phyloP scores from a whole-genome alignment of 1,140 invertebrate genomes.

The Helicorthomorpha holstii region DNA sequence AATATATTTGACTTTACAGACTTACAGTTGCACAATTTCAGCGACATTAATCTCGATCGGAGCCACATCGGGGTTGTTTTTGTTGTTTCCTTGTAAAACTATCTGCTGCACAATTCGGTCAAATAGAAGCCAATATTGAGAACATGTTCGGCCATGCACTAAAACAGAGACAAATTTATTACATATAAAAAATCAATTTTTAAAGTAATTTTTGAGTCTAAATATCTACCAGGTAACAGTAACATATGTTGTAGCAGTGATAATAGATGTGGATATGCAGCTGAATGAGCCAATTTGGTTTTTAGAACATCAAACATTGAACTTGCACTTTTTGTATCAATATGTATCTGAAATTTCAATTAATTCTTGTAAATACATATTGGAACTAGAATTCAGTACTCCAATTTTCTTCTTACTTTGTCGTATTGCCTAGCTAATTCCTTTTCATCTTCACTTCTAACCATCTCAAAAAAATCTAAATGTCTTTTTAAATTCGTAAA shows the following conservation, averaged over 20 bases:
- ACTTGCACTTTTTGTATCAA: slow-evolving; percentile 85
- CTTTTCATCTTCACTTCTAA: slow-evolving; percentile 88
- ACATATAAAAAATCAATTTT: too few relatives aligned
- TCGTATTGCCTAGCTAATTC: slow-evolving; percentile 82
- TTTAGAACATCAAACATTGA: slow-evolving; percentile 86
- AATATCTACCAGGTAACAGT: slow-evolving; percentile 64
- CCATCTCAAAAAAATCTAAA: slow-evolving; percentile 95
- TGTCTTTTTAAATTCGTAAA: slow-evolving; percentile 33
- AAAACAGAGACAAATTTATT: slow-evolving; percentile 14
- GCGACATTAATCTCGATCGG: slow-evolving; percentile 79
- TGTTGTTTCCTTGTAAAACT: slow-evolving; percentile 58
- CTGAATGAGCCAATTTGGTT: slow-evolving; percentile 75
- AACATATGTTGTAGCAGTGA: slow-evolving; percentile 83
- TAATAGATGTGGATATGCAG: slow-evolving; percentile 81
- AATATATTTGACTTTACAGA: not conserved
- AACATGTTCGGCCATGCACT: slow-evolving; percentile 50
- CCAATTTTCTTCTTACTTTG: slow-evolving; percentile 24
- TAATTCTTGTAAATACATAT: not conserved
- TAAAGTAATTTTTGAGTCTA: slow-evolving; percentile 1
- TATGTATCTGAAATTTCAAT: slow-evolving; percentile 45
- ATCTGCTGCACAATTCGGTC: slow-evolving; percentile 93
- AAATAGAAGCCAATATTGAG: slow-evolving; percentile 83
- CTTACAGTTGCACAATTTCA: slow-evolving; percentile 66
- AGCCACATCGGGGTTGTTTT: slow-evolving; percentile 62
- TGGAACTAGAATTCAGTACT: not conserved